Evolutionary conservation across 2,888 invertebrate genomes (phyloP).

Genomic region (Drosophila ochracea): DNA sequence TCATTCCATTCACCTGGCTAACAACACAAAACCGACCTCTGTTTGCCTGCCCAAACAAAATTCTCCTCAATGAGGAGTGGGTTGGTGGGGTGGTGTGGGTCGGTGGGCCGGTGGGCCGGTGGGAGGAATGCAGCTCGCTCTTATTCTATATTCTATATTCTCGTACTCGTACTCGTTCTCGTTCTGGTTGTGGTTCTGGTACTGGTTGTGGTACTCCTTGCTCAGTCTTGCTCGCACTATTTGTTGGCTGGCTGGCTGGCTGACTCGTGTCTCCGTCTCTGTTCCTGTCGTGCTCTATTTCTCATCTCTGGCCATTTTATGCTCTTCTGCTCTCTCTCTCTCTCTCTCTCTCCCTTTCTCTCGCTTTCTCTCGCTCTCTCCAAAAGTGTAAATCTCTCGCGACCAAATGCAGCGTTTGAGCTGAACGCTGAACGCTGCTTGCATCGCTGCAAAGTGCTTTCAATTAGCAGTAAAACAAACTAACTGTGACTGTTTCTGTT

Average conservation of each 20-base stretch:
- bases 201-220: neutral
- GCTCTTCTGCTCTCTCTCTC: neutral
- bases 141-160: neutral
- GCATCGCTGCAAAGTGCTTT: slow-evolving; percentile 4
- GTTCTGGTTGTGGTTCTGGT: neutral
- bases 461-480: neutral
- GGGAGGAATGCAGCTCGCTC: slow-evolving; percentile 15
- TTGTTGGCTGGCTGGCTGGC: neutral
- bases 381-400: slow-evolving; percentile 15
- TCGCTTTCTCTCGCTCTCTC: neutral
- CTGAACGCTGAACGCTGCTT: slow-evolving; percentile 13
- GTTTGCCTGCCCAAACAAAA: slow-evolving; percentile 3
- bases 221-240: neutral
- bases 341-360: neutral
- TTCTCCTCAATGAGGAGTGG: neutral
- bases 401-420: slow-evolving; percentile 16
- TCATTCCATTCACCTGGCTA: slow-evolving; percentile 42
- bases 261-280: neutral
- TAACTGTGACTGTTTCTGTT: neutral
- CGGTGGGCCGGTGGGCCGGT: too few relatives aligned
- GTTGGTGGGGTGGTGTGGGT: too few relatives aligned
- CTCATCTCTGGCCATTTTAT: slow-evolving; percentile 12
- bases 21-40: slow-evolving; percentile 9
- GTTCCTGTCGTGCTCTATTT: slow-evolving; percentile 6
- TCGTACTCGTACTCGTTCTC: neutral